Evolutionary conservation across 2,113 vertebrate species (phyloP).

Genomic region (Oreochromis spilurus): DNA sequence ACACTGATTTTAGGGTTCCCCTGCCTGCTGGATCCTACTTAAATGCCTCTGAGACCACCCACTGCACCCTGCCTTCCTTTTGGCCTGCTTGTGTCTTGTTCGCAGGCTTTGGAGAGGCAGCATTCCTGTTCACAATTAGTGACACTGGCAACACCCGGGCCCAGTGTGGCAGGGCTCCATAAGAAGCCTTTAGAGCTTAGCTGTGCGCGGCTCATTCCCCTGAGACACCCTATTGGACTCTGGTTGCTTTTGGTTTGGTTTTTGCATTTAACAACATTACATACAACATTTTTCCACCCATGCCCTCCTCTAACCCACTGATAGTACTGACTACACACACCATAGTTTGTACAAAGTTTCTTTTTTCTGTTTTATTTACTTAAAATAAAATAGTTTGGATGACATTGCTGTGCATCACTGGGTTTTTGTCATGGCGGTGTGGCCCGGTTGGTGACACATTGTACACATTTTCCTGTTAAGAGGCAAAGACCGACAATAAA

Average conservation of each 20-base stretch:
- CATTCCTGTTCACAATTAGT: background rate
- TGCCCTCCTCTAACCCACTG: background rate
- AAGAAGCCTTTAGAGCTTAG: background rate
- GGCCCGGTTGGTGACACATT: background rate
- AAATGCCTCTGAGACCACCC: background rate
- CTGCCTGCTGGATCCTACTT: background rate
- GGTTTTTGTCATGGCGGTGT: background rate
- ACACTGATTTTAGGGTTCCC: rapidly evolving
- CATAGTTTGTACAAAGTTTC: background rate
- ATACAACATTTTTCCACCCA: background rate
- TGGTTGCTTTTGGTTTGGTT: background rate
- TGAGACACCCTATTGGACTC: rapidly evolving
- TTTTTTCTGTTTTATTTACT: background rate
- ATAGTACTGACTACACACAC: background rate
- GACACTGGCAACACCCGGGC: background rate
- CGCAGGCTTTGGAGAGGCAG: background rate
- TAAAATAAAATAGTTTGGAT: background rate
- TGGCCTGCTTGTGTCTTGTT: background rate
- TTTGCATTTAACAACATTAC: background rate
- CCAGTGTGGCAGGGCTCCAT: rapidly evolving
- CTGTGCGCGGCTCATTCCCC: background rate
- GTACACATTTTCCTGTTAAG: background rate
- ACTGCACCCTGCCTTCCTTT: background rate
- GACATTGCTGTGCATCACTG: background rate
- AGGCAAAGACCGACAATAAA: background rate